Evolutionary conservation across 2,797 vertebrate species (phyloP).

Genomic region (Danio albolineatus): DNA sequence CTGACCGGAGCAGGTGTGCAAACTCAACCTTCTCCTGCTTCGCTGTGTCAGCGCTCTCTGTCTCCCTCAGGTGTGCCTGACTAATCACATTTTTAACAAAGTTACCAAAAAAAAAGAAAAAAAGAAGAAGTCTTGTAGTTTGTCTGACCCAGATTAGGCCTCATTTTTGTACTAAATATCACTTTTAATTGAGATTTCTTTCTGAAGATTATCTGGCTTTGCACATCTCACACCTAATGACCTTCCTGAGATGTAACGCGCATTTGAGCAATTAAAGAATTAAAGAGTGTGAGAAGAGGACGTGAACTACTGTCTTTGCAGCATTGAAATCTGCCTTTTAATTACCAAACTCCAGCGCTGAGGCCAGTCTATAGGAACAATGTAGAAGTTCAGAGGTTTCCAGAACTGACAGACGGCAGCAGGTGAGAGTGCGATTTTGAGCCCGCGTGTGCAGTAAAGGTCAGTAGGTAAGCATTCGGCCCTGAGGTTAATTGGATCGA

Average conservation of each 20-base stretch:
- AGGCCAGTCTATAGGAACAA: slow-evolving; percentile 16
- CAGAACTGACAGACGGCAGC: slow-evolving; percentile 35
- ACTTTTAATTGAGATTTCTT: slow-evolving; percentile 27
- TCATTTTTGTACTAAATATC: not conserved
- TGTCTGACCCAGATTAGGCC: slow-evolving; percentile 39
- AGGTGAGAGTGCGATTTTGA: slow-evolving; percentile 45
- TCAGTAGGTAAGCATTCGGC: slow-evolving; percentile 49
- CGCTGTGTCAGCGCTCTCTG: slow-evolving; percentile 20
- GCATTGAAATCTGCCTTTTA: slow-evolving; percentile 9
- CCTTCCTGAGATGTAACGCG: slow-evolving; percentile 3
- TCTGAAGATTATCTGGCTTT: not conserved
- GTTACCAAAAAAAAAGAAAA: slow-evolving; percentile 27
- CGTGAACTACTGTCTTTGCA: not conserved
- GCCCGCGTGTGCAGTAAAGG: slow-evolving; percentile 42
- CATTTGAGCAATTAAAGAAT: slow-evolving; percentile 10
- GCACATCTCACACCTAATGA: not conserved
- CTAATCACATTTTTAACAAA: slow-evolving; percentile 39
- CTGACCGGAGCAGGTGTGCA: slow-evolving; percentile 52
- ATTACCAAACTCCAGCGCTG: slow-evolving; percentile 12
- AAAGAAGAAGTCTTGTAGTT: slow-evolving; percentile 15
- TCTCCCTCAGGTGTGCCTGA: slow-evolving; percentile 40
- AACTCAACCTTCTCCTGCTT: slow-evolving; percentile 20
- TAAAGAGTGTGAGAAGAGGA: not conserved
- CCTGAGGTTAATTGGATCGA: slow-evolving; percentile 63
- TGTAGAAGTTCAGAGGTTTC: slow-evolving; percentile 25